A percentile compares a stretch with the other conserved stretches of the same genome.
phyloP scores from a whole-genome alignment of 2,888 invertebrate genomes.

The Venustoraphidia nigricollis region DNA sequence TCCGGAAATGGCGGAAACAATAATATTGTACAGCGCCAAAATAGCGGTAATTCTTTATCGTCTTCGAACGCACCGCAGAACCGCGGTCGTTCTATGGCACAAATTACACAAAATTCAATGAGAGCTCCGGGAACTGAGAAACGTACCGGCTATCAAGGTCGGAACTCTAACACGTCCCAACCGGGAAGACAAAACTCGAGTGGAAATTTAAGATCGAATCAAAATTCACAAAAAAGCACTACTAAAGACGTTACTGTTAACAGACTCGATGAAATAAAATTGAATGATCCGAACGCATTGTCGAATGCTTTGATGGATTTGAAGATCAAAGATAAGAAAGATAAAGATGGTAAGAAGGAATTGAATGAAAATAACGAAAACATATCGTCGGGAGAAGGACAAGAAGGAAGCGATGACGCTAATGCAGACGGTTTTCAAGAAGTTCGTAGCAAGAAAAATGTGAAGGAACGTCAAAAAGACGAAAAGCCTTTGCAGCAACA shows the following conservation, averaged over 20 bases:
- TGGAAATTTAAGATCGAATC: slow-evolving; percentile 20
- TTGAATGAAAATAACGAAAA: slow-evolving; percentile 29
- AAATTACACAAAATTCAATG: slow-evolving; percentile 12
- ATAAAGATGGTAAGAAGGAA: slow-evolving; percentile 31
- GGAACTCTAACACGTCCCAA: slow-evolving; percentile 11
- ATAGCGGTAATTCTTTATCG: slow-evolving; percentile 1
- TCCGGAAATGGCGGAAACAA: neutral
- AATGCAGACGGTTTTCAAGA: slow-evolving; percentile 69
- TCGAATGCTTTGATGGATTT: slow-evolving; percentile 33
- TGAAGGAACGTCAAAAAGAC: slow-evolving; percentile 38
- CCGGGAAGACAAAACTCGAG: slow-evolving; percentile 25
- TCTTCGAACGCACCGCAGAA: slow-evolving; percentile 5
- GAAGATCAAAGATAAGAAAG: slow-evolving; percentile 26
- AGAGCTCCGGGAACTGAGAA: slow-evolving; percentile 24
- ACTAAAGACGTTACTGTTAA: slow-evolving; percentile 28
- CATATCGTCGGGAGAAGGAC: neutral
- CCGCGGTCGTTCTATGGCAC: slow-evolving; percentile 3
- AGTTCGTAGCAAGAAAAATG: slow-evolving; percentile 64
- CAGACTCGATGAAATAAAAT: slow-evolving; percentile 36
- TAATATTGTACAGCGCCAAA: slow-evolving; percentile 1
- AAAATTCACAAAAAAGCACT: slow-evolving; percentile 22
- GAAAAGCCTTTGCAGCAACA: slow-evolving; percentile 13
- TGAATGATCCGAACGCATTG: slow-evolving; percentile 34
- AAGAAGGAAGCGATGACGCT: slow-evolving; percentile 20
- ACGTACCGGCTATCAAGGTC: slow-evolving; percentile 15